A percentile compares a stretch with the other conserved stretches of the same genome.
phyloP scores from a whole-genome alignment of 2,888 invertebrate species.

The Apodemia hepburni region DNA sequence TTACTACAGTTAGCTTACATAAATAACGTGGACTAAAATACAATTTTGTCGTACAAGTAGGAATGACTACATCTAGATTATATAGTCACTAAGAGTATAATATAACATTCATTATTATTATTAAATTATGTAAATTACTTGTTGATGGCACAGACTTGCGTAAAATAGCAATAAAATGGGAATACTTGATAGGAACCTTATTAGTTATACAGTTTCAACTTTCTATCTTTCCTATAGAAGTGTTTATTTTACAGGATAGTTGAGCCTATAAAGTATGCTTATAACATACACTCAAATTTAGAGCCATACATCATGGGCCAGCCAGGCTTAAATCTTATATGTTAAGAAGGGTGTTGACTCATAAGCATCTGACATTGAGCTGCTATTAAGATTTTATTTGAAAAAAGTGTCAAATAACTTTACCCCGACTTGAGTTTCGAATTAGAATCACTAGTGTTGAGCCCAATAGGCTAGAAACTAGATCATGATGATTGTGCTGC shows the following conservation, averaged over 20 bases:
- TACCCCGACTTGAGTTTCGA: too few species aligned
- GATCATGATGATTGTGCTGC: too few species aligned
- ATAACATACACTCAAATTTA: too few species aligned
- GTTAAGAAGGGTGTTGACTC: too few species aligned
- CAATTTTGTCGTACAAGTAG: conserved; percentile 13
- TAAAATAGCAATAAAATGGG: conserved; percentile 8
- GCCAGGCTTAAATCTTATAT: too few species aligned
- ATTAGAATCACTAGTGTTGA: too few species aligned
- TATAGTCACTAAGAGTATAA: conserved; percentile 5
- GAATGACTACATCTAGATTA: not conserved
- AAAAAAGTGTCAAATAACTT: too few species aligned
- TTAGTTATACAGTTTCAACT: not conserved
- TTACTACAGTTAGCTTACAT: conserved; percentile 6
- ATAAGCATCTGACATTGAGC: too few species aligned
- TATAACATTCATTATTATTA: conserved; percentile 9
- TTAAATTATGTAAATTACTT: conserved; percentile 14
- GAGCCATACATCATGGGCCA: too few species aligned
- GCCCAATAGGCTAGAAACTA: too few species aligned
- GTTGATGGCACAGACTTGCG: conserved; percentile 1
- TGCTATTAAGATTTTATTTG: too few species aligned
- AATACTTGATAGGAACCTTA: not conserved
- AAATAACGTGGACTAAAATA: conserved; percentile 3
- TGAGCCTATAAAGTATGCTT: too few species aligned
- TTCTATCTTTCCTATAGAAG: conserved; percentile 8
- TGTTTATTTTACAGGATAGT: not conserved